phyloP scores from a whole-genome alignment of 2,113 vertebrate species.

The Myanophis thanlyinensis region DNA sequence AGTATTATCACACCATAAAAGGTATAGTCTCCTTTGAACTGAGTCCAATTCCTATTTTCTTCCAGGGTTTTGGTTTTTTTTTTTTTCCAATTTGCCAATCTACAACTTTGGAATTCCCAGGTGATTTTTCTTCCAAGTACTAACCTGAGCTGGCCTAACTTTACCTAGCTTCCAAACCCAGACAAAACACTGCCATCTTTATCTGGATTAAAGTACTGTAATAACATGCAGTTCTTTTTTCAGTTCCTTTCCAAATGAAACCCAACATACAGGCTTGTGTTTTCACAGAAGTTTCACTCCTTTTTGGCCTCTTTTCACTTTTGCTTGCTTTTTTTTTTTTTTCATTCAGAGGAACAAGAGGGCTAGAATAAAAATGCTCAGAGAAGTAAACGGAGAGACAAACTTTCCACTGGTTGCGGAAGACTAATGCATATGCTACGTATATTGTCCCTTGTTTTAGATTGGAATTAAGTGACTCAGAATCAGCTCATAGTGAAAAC shows the following conservation, averaged over 20 bases:
- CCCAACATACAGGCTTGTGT: background rate
- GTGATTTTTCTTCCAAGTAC: background rate
- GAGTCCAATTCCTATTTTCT: background rate
- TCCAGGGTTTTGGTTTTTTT: no score
- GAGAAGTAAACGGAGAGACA: background rate
- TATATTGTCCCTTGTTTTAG: background rate
- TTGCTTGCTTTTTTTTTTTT: background rate
- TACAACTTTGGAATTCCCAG: background rate
- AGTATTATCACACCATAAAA: background rate
- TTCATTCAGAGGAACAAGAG: background rate
- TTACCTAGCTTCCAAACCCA: background rate
- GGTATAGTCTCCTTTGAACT: background rate
- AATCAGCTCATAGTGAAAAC: no score
- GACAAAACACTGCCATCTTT: background rate
- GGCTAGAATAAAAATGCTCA: background rate
- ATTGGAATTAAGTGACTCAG: no score
- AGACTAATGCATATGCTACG: background rate
- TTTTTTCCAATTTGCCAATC: background rate
- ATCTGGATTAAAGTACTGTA: background rate
- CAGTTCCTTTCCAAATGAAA: background rate
- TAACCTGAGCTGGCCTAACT: background rate
- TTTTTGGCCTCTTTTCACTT: background rate
- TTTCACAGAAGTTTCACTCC: background rate
- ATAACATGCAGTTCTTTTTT: background rate
- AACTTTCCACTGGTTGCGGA: background rate